phyloP scores from a whole-genome alignment of 2,888 invertebrate genomes.

The Aporophyla nigra region DNA sequence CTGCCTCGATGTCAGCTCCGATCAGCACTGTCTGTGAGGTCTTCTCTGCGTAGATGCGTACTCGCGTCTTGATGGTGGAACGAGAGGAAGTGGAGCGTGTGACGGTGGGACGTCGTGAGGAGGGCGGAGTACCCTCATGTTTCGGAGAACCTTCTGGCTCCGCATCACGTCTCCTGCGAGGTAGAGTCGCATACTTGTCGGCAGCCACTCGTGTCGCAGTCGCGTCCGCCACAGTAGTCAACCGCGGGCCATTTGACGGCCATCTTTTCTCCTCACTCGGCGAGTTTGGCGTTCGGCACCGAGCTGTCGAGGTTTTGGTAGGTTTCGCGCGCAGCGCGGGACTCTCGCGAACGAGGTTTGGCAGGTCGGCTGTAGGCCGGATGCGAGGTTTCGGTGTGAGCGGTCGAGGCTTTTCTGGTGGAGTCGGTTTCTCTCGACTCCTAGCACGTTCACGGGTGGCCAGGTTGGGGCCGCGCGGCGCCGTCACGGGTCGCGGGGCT shows the following conservation, averaged over 20 bases:
- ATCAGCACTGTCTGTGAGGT: slow-evolving; percentile 94
- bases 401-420: slow-evolving; percentile 87
- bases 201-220: slow-evolving; percentile 88
- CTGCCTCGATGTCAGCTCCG: slow-evolving; percentile 93
- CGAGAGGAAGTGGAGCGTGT: slow-evolving; percentile 85
- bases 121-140: slow-evolving; percentile 82
- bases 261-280: slow-evolving; percentile 94
- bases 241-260: slow-evolving; percentile 90
- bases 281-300: slow-evolving; percentile 91
- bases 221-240: slow-evolving; percentile 79
- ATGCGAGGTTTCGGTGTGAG: slow-evolving; percentile 88
- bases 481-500: slow-evolving; percentile 88
- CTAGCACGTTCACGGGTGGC: slow-evolving; percentile 91
- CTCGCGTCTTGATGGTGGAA: slow-evolving; percentile 82
- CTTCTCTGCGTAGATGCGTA: slow-evolving; percentile 95
- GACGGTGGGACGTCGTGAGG: slow-evolving; percentile 83
- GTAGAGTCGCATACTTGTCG: slow-evolving; percentile 95
- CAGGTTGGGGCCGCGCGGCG: slow-evolving; percentile 87
- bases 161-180: slow-evolving; percentile 93
- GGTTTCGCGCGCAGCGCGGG: slow-evolving; percentile 87
- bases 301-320: slow-evolving; percentile 90
- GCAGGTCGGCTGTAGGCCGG: slow-evolving; percentile 89
- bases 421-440: slow-evolving; percentile 91
- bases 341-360: slow-evolving; percentile 88
- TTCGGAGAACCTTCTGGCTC: slow-evolving; percentile 91